These are phyloP conservation scores for Miichthys miiuy DNA, from an alignment of 2,797 vertebrate genomes.

Conservation along the genomic window DNA sequence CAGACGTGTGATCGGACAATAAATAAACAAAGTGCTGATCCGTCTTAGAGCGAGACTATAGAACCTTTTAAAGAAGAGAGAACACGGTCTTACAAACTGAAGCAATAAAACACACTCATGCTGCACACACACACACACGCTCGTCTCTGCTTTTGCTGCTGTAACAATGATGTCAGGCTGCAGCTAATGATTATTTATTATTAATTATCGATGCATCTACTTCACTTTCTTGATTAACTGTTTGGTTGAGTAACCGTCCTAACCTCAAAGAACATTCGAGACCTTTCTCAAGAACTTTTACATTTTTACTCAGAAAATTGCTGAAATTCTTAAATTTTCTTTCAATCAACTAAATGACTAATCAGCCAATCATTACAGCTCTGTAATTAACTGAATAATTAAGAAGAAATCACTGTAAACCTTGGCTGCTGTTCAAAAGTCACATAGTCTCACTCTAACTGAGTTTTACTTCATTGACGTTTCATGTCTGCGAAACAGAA, in stretches of 20 bases:
- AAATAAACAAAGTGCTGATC: constrained; percentile 77
- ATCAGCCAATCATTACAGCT: background rate
- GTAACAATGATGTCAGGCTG: background rate
- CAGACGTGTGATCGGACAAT: constrained; percentile 45
- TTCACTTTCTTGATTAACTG: background rate
- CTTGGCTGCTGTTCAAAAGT: background rate
- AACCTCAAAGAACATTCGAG: no score
- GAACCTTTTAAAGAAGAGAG: background rate
- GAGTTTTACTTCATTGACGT: constrained; percentile 14
- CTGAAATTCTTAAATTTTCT: background rate
- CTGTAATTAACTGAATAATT: no score
- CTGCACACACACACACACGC: no score
- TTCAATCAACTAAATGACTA: no score
- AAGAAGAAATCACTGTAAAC: no score
- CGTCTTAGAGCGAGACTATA: background rate
- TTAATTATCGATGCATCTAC: background rate
- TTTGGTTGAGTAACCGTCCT: no score
- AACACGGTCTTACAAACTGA: background rate
- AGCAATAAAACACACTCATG: background rate
- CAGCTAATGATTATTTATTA: background rate
- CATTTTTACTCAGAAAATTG: no score
- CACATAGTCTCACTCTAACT: background rate
- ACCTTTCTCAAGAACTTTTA: no score
- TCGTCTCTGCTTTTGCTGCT: background rate
- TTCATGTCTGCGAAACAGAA: background rate